Conservation (phyloP, 2,888 invertebrate species). For the Pyralis farinalis region DNA sequence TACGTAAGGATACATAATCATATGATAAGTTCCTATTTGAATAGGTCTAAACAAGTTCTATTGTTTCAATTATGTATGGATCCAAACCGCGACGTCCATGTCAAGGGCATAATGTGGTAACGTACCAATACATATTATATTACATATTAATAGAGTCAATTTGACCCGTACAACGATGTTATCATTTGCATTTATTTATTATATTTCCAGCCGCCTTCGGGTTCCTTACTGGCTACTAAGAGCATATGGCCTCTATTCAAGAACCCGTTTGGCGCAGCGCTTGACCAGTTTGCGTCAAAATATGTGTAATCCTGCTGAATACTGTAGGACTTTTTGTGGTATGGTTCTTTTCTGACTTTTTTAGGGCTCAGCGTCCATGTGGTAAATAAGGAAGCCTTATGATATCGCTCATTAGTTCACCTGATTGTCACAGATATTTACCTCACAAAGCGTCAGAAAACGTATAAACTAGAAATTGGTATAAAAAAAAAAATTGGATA, state of each 20-base stretch:
- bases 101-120: background rate
- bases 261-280: conserved; percentile 26
- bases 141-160: background rate
- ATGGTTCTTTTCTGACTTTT: no score
- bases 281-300: conserved; percentile 21
- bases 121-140: background rate
- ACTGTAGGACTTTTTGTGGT: no score
- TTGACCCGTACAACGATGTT: background rate
- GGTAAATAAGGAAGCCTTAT: no score
- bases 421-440: no score
- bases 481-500: no score
- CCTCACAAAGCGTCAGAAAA: no score
- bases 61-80: background rate
- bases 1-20: no score
- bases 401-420: no score
- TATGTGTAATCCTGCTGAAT: background rate
- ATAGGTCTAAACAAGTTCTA: background rate
- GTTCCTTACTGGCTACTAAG: conserved; percentile 18
- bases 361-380: no score
- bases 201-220: conserved; percentile 4
- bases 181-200: background rate
- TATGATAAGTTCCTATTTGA: no score
- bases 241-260: conserved; percentile 27
- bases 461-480: no score
- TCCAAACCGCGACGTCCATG: background rate